Evolutionary conservation across 2,888 invertebrate species (phyloP).

Genomic region (Xanthia togata): DNA sequence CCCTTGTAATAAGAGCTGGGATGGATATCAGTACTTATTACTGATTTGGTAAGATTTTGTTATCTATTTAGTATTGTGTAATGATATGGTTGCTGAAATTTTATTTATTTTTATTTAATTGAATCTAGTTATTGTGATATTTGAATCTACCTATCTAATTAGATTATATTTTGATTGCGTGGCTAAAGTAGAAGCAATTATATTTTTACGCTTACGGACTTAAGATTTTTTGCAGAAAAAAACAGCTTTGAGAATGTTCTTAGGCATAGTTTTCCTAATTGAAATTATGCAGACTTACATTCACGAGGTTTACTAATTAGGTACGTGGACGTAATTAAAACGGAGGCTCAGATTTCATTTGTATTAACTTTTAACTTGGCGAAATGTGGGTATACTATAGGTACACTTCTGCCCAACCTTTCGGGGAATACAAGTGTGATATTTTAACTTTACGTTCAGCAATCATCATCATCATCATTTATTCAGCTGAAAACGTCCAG

Average conservation of each 20-base stretch:
- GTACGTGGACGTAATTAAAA: not conserved
- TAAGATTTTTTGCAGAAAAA: not conserved
- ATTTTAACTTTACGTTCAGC: not conserved
- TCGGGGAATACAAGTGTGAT: too few relatives aligned
- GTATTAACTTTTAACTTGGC: too few relatives aligned
- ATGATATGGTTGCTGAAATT: not conserved
- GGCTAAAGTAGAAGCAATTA: constrained; percentile 32
- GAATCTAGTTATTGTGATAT: not conserved
- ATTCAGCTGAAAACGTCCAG: not conserved
- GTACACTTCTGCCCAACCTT: too few relatives aligned
- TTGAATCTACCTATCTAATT: not conserved
- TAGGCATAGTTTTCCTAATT: not conserved
- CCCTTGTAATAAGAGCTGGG: not conserved
- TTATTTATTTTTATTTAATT: constrained; percentile 15
- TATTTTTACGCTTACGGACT: constrained; percentile 35
- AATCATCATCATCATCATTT: not conserved
- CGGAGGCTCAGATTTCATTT: too few relatives aligned
- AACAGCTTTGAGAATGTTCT: not conserved
- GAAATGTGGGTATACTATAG: too few relatives aligned
- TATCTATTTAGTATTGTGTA: constrained; percentile 21
- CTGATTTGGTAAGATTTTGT: constrained; percentile 40
- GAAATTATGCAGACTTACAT: not conserved
- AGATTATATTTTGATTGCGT: constrained; percentile 7
- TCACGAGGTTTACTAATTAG: not conserved
- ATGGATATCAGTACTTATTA: not conserved